phyloP scores from a whole-genome alignment of 1,140 invertebrate genomes.

The Cyclina sinensis region DNA sequence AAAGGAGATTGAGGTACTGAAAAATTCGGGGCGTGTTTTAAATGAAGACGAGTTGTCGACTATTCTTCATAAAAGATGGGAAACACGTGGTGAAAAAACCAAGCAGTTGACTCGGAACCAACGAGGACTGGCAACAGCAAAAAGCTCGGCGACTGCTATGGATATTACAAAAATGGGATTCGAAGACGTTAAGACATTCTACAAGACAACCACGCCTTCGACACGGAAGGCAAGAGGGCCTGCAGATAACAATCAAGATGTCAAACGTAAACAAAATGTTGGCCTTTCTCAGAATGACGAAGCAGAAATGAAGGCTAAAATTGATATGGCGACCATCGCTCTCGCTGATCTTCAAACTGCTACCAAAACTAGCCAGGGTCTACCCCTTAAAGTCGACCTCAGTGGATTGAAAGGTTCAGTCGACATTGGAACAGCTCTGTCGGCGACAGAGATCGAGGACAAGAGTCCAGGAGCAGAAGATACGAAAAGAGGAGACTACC shows the following conservation, averaged over 20 bases:
- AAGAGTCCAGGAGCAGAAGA: too few species aligned
- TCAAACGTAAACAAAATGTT: neutral
- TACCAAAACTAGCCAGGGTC: neutral
- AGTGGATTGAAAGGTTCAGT: neutral
- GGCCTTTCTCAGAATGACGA: neutral
- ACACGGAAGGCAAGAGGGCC: neutral
- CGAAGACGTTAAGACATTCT: neutral
- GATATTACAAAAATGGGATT: slow-evolving; percentile 1
- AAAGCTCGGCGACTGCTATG: neutral
- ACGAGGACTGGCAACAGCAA: neutral
- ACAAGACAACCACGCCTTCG: neutral
- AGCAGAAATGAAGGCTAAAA: neutral
- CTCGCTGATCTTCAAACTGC: neutral
- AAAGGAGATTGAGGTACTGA: neutral
- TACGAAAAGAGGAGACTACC: neutral
- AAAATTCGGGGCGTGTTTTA: neutral
- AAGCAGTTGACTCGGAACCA: neutral
- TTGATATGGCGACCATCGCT: neutral
- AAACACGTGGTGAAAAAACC: neutral
- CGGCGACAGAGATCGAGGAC: neutral
- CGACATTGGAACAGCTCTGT: neutral
- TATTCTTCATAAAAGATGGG: slow-evolving; percentile 1
- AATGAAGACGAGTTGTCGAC: slow-evolving; percentile 1
- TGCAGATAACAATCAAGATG: neutral
- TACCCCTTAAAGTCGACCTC: neutral